Evolutionary conservation across 2,888 invertebrate genomes (phyloP).

Genomic region (Hermodice carunculata): DNA sequence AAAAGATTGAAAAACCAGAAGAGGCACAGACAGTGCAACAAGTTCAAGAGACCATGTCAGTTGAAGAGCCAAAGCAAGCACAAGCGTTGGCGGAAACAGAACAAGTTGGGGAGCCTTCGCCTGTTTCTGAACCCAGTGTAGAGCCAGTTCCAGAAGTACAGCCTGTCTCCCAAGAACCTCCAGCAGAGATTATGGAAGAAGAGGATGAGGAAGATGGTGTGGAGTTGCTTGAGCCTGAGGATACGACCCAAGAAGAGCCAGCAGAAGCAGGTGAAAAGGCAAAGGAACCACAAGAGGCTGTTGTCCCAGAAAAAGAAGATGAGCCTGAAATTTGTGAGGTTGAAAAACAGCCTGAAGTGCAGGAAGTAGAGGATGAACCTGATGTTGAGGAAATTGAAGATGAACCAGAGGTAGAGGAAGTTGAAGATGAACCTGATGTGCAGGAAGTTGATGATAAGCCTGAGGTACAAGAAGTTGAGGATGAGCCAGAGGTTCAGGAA

Average conservation of each 20-base stretch:
- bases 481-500: neutral
- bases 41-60: too few species aligned
- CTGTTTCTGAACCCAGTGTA: too few species aligned
- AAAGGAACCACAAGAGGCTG: neutral
- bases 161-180: neutral
- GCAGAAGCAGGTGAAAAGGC: neutral
- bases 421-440: neutral
- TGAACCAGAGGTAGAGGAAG: neutral
- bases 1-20: neutral
- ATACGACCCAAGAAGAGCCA: conserved; percentile 5
- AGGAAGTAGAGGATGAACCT: neutral
- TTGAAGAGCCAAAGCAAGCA: too few species aligned
- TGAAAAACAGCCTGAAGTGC: neutral
- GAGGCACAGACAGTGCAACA: too few species aligned
- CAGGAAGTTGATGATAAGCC: neutral
- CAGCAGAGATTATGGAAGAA: neutral
- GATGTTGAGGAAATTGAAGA: neutral
- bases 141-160: too few species aligned
- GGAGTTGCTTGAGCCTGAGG: too few species aligned
- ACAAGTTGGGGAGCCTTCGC: too few species aligned
- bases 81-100: too few species aligned
- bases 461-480: neutral
- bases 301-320: too few species aligned
- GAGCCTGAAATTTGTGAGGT: neutral
- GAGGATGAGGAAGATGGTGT: neutral